Evolutionary conservation across 2,888 invertebrate genomes (phyloP), one percentile per base, ranked within the genome.

Genomic region (Seira ritae): DNA sequence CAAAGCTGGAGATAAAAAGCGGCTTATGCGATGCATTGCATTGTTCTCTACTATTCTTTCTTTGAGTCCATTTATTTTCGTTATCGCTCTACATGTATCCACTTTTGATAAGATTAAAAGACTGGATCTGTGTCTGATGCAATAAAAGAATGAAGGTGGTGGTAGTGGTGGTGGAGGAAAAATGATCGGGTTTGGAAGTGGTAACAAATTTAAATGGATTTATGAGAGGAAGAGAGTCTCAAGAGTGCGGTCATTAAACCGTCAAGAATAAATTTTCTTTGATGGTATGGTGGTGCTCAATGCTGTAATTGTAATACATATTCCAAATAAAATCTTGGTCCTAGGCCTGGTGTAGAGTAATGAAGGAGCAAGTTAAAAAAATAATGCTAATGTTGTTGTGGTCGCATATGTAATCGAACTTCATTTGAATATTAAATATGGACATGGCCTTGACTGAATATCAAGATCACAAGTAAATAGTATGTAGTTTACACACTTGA

Each of bases 151-250:
- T 12, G 42, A 42, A 12, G 42, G 42, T 42, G 42, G 42, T 42
- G 42, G 42, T 42, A n/a, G 42, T n/a, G n/a, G n/a, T 42, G 42
- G 6, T 42, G 12, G 6, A 6, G 12, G 12, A 42, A 42, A 12
- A 42, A 42, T 42, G 42, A n/a, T n/a, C n/a, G n/a, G 42, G 42
- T 12, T 42, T 6, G 42, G 6, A 42, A 42, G 42, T 42, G 42
- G 42, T 31, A 69, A 67, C 55, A 46, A 79, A 71, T 72, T 79
- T 67, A 55, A 80, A 80, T 68, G 68, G 62, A 80, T 80, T 80
- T 73, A 73, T 80, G 80, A 42, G 80, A 73, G 50, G 46, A n/a
- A n/a, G n/a, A n/a, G n/a, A 46, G 22, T 15, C n/a, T 23, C n/a
- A 22, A 42, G 12, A 42, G 42, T 8, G 42, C 42, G 19, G 65